A percentile compares a stretch with the other conserved stretches of the same genome.
These are phyloP conservation scores for Crotalus viridis DNA, from an alignment of 2,113 vertebrate species.

Conservation along the genomic window DNA sequence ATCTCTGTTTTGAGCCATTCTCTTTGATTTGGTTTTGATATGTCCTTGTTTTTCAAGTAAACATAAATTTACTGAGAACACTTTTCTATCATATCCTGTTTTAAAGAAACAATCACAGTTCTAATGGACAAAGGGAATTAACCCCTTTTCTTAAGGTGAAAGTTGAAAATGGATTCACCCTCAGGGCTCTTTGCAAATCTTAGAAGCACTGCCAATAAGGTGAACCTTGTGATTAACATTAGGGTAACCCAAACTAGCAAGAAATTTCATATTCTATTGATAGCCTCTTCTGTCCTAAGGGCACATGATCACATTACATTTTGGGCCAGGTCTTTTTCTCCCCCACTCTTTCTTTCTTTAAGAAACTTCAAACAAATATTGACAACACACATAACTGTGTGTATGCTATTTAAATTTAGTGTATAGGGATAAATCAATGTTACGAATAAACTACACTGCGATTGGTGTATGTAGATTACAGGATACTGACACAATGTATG, in stretches of 20 bases:
- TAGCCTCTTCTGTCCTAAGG: neutral
- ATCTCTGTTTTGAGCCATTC: slow-evolving; percentile 45
- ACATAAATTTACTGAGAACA: slow-evolving; percentile 52
- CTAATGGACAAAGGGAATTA: slow-evolving; percentile 44
- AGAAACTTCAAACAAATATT: neutral
- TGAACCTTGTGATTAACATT: slow-evolving; percentile 44
- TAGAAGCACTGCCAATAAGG: slow-evolving; percentile 44
- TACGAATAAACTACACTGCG: neutral
- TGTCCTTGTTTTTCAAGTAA: slow-evolving; percentile 62
- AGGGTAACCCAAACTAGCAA: slow-evolving; percentile 1
- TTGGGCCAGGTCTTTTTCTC: neutral
- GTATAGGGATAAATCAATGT: neutral
- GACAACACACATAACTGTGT: neutral
- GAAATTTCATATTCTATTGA: slow-evolving; percentile 25
- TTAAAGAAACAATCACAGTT: slow-evolving; percentile 48
- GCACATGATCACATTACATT: neutral
- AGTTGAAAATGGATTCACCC: slow-evolving; percentile 47
- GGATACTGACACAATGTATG: neutral
- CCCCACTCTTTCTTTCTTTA: neutral
- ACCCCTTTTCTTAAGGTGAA: slow-evolving; percentile 58
- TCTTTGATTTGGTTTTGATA: slow-evolving; percentile 57
- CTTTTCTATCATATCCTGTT: slow-evolving; percentile 46
- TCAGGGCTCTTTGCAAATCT: slow-evolving; percentile 44
- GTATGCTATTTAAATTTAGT: neutral
- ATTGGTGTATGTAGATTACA: neutral